Percentiles rank a stretch among this genome's conserved stretches.
These are phyloP conservation scores for Frieseomelitta varia DNA, from an alignment of 1,140 invertebrate genomes.

Conservation along the genomic window DNA sequence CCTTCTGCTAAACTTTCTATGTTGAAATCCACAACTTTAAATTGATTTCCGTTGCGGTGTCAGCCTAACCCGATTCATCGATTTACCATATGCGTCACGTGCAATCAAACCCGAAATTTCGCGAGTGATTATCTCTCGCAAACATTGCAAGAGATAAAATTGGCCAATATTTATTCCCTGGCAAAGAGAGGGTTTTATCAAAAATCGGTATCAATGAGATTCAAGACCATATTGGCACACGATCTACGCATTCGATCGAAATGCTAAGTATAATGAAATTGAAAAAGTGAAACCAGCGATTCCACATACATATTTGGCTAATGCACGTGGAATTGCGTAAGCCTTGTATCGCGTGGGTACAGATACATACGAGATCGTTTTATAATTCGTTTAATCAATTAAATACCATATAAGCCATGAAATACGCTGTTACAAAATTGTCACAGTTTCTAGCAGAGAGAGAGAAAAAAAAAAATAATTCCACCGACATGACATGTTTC, in stretches of 20 bases:
- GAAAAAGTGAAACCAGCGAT: not conserved
- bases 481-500: not conserved
- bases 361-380: not conserved
- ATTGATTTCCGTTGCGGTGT: conserved; percentile 22
- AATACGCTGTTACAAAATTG: not conserved
- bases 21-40: conserved; percentile 9
- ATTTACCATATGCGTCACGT: not conserved
- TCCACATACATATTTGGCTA: not conserved
- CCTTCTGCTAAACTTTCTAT: not conserved
- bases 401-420: not conserved
- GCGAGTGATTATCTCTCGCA: not conserved
- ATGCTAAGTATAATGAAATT: conserved; percentile 16
- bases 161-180: not conserved
- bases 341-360: conserved; percentile 9
- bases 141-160: not conserved
- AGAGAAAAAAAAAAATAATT: not conserved
- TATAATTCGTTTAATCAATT: not conserved
- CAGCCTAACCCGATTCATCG: not conserved
- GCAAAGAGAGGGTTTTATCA: not conserved
- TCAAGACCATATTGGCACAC: not conserved
- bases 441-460: not conserved
- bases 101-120: not conserved
- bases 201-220: not conserved
- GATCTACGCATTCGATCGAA: not conserved
- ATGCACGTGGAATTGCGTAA: conserved; percentile 54